Evolutionary conservation across 1,140 invertebrate species (phyloP).

Genomic region (Ditylenchus dipsaci): DNA sequence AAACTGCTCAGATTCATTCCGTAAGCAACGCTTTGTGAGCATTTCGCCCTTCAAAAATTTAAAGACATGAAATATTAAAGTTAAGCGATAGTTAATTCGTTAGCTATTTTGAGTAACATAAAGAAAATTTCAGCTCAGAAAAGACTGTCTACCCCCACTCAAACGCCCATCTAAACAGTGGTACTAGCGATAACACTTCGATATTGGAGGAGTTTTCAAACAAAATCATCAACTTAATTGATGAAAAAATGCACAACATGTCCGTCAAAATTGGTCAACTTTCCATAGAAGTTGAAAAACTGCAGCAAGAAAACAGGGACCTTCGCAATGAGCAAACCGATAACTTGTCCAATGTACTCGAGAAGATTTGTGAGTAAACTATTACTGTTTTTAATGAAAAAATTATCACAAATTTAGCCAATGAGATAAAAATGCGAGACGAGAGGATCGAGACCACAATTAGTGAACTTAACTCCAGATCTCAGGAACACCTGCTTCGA

Average conservation of each 20-base stretch:
- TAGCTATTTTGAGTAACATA: no score
- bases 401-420: constrained; percentile 13
- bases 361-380: constrained; percentile 30
- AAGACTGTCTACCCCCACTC: neutral
- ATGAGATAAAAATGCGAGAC: constrained; percentile 30
- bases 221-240: neutral
- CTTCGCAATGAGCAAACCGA: constrained; percentile 24
- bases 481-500: constrained; percentile 10
- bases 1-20: no score
- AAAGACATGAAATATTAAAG: no score
- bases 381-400: neutral
- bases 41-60: no score
- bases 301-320: constrained; percentile 22
- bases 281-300: constrained; percentile 16
- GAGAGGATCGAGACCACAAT: constrained; percentile 26
- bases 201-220: neutral
- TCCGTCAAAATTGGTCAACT: constrained; percentile 17
- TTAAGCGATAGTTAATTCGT: no score
- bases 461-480: neutral
- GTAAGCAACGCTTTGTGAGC: no score
- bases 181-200: neutral
- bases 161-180: neutral
- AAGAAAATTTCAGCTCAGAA: neutral
- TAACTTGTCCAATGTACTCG: constrained; percentile 36
- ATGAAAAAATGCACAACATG: constrained; percentile 5